These are phyloP conservation scores for Patella depressa DNA, from an alignment of 2,888 invertebrate genomes.

Conservation along the genomic window DNA sequence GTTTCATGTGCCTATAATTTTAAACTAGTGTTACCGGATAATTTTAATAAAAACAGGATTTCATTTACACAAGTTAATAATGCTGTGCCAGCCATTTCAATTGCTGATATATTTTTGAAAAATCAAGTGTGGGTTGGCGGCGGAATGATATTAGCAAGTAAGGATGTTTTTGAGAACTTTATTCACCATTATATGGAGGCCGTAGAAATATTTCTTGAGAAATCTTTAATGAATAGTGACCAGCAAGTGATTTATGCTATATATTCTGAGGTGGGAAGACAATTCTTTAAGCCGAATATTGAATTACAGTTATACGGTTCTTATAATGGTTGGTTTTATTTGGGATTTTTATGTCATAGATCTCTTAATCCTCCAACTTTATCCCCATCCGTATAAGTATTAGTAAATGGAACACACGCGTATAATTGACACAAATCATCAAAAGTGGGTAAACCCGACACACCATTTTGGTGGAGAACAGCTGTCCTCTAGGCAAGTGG, in stretches of 20 bases:
- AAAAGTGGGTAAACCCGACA: too few relatives aligned
- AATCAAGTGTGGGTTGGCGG: slow-evolving; percentile 47
- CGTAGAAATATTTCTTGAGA: slow-evolving; percentile 30
- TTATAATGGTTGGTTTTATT: not conserved
- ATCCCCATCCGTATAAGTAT: too few relatives aligned
- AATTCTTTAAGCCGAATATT: not conserved
- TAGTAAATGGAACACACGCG: too few relatives aligned
- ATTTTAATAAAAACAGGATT: slow-evolving; percentile 30
- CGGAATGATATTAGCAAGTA: slow-evolving; percentile 34
- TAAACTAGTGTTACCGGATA: slow-evolving; percentile 27
- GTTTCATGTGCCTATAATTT: slow-evolving; percentile 30
- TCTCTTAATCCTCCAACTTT: not conserved
- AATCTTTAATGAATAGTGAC: slow-evolving; percentile 38
- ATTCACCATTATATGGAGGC: slow-evolving; percentile 29
- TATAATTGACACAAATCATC: too few relatives aligned
- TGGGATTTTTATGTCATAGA: not conserved
- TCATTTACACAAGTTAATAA: slow-evolving; percentile 24
- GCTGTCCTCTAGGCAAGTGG: too few relatives aligned
- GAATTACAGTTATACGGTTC: not conserved
- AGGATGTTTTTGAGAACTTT: slow-evolving; percentile 23
- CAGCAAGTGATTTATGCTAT: slow-evolving; percentile 37
- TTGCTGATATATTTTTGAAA: slow-evolving; percentile 32
- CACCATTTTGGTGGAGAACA: too few relatives aligned
- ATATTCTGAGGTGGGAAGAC: not conserved
- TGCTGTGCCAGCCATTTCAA: not conserved